Evolutionary conservation across 2,888 invertebrate species (phyloP), one percentile per base, ranked within the genome.

Genomic region (Cenopis cana): DNA sequence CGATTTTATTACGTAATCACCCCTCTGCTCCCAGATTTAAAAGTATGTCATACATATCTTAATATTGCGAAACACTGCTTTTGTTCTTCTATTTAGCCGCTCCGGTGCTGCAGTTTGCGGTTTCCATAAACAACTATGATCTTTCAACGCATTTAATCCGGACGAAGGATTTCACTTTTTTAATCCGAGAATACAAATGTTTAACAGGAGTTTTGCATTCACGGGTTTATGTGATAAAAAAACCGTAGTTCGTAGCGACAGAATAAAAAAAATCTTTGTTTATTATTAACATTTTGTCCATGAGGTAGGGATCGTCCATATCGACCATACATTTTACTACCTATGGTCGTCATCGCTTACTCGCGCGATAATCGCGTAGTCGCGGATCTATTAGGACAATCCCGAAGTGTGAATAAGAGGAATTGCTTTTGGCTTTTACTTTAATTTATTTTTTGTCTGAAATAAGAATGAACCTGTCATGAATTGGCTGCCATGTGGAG

Each of bases 121-220:
- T 65, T 52, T 52, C 18, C 33, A 59, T 64, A 52, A 69, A 69
- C 64, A 52, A 59, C 64, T 50, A 38, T 65, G 64, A 65, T 65
- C 64, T 69, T 65, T 57, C 59, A 64, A 69, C 69, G 64, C 59
- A 69, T 65, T 65, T 59, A 69, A 69, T 69, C 64, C 57, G 41
- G 59, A 9, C 38, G 41, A 41, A 64, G 64, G 52, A 69, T 52
- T 69, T 46, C 9, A 52, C 50, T 65, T 64, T 61, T 52, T 29
- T 61, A 65, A 69, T 33, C 17, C 20, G 29, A 57, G 38, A 64
- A 65, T 54, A 69, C 57, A 52, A 36, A 33, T 11, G 49, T 36
- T 29, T 59, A 50, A 52, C 50, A 11, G 18, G 33, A 36, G 18
- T 59, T 57, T 52, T 29, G 41, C 56, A n/a, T 14, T 57, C 1